A percentile compares a stretch with the other conserved stretches of the same genome.
Conservation (phyloP, 2,113 vertebrate genomes). For the Anguilla japonica region DNA sequence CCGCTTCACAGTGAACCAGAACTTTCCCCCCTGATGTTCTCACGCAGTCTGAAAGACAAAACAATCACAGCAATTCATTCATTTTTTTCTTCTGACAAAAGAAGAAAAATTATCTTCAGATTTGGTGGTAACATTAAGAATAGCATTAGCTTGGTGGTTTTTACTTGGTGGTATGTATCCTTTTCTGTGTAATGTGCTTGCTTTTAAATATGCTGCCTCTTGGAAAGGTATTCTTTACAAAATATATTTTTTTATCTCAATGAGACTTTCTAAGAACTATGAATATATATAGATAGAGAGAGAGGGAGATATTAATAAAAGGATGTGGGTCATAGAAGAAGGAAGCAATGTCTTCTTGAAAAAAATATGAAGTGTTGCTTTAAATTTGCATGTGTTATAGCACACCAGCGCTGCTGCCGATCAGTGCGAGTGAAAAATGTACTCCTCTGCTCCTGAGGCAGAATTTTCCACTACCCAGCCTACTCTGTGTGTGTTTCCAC, state of each 20-base stretch:
- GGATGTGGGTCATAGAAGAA: neutral
- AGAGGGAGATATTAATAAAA: neutral
- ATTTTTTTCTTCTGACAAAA: neutral
- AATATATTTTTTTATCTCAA: too few species aligned
- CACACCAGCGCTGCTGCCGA: neutral
- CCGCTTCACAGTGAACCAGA: slow-evolving; percentile 95
- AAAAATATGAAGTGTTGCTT: neutral
- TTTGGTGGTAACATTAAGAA: neutral
- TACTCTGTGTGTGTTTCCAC: neutral
- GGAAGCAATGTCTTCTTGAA: neutral
- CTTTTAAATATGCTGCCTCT: too few species aligned
- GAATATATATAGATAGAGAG: too few species aligned
- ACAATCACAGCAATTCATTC: neutral
- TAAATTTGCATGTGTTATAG: neutral
- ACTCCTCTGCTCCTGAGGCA: neutral
- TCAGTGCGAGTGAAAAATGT: neutral
- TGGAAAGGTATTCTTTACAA: too few species aligned
- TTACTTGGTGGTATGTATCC: too few species aligned
- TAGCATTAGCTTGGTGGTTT: too few species aligned
- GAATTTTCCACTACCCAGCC: neutral
- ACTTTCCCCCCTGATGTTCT: slow-evolving; percentile 84
- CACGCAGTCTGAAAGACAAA: slow-evolving; percentile 76
- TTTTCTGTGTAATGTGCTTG: too few species aligned
- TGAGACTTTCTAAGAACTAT: too few species aligned
- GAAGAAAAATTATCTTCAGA: neutral